A percentile compares a stretch with the other conserved stretches of the same genome.
These are phyloP conservation scores for Microplitis manilae DNA, from an alignment of 2,888 invertebrate genomes.

Conservation along the genomic window DNA sequence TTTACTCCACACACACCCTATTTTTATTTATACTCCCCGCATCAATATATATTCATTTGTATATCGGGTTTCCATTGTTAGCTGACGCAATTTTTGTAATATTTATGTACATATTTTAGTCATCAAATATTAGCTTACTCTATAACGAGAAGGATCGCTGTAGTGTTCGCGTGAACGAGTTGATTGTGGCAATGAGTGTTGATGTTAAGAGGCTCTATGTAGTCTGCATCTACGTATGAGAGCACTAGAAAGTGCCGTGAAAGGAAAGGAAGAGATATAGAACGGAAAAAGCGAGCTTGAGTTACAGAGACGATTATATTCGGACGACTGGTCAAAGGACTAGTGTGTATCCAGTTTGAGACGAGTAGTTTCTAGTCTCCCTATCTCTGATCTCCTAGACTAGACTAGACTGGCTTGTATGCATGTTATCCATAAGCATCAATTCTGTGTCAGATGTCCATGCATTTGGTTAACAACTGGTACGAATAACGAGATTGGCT, in stretches of 20 bases:
- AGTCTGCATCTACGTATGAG: background rate
- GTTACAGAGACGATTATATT: conserved; percentile 61
- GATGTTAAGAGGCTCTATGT: conserved; percentile 4
- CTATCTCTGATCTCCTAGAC: too few species aligned
- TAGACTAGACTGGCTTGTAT: too few species aligned
- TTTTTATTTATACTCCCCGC: conserved; percentile 21
- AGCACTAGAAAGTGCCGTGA: too few species aligned
- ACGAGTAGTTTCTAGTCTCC: too few species aligned
- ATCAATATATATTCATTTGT: conserved; percentile 27
- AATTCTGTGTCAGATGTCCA: too few species aligned
- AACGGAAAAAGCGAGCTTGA: background rate
- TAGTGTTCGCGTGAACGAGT: conserved; percentile 67
- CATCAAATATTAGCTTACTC: too few species aligned
- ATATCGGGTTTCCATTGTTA: background rate
- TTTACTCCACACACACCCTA: conserved; percentile 29
- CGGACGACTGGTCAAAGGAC: conserved; percentile 70
- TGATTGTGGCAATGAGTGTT: conserved; percentile 7
- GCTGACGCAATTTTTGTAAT: background rate
- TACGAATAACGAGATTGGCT: too few species aligned
- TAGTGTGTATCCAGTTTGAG: conserved; percentile 24
- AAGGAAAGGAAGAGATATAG: too few species aligned
- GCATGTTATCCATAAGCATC: too few species aligned
- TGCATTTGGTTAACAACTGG: too few species aligned
- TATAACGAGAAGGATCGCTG: conserved; percentile 62
- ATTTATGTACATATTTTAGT: too few species aligned